phyloP scores from a whole-genome alignment of 2,888 invertebrate genomes.

The Drosophila macrospina region DNA sequence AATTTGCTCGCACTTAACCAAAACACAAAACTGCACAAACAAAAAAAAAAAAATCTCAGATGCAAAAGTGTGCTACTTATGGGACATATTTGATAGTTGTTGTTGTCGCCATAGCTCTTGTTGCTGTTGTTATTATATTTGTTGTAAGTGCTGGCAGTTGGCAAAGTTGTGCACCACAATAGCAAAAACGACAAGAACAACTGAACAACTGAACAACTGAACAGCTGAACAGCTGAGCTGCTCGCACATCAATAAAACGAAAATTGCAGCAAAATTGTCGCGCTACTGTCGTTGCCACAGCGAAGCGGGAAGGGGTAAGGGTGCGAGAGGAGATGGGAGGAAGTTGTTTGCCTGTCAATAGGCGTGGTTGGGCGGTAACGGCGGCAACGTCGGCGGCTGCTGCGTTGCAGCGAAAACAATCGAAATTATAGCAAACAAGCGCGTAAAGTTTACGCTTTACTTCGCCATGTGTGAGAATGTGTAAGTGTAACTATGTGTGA shows the following conservation, averaged over 20 bases:
- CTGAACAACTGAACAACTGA: conserved; percentile 13
- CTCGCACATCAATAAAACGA: conserved; percentile 71
- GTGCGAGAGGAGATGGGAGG: background rate
- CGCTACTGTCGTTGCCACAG: conserved; percentile 44
- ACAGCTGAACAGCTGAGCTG: conserved; percentile 33
- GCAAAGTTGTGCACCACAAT: conserved; percentile 55
- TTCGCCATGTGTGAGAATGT: conserved; percentile 19
- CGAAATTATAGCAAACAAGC: conserved; percentile 82
- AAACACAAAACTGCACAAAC: conserved; percentile 38
- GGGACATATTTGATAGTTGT: conserved; percentile 51
- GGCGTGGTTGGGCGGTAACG: conserved; percentile 39
- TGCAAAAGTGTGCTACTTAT: conserved; percentile 72
- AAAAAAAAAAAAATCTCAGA: conserved; percentile 45
- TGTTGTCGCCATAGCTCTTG: conserved; percentile 21
- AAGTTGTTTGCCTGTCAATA: conserved; percentile 32
- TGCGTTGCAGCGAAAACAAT: conserved; percentile 72
- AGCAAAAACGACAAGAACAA: conserved; percentile 18
- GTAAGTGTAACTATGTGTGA: conserved; percentile 18
- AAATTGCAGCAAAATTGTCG: conserved; percentile 68
- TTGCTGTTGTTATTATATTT: conserved; percentile 23
- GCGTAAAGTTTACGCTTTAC: conserved; percentile 78
- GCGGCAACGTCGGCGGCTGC: conserved; percentile 23
- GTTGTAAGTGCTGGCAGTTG: conserved; percentile 28
- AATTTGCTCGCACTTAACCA: conserved; percentile 69
- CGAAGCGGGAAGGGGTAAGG: background rate